Evolutionary conservation across 2,113 vertebrate genomes (phyloP).

Genomic region (Orthochromis indermauri): DNA sequence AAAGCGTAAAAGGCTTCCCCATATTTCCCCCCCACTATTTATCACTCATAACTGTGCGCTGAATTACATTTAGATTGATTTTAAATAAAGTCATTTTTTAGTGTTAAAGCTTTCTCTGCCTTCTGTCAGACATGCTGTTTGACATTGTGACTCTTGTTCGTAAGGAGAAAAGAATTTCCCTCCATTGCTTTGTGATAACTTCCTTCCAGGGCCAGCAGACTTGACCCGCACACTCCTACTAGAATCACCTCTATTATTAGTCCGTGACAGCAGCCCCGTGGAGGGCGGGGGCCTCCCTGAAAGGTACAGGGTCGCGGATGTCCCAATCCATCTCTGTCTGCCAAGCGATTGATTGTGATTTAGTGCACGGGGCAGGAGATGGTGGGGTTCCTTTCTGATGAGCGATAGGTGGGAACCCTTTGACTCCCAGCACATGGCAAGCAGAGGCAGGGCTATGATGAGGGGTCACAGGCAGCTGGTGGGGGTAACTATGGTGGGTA

Average conservation of each 20-base stretch:
- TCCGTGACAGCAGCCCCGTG: slow-evolving; percentile 61
- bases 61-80: neutral
- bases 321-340: slow-evolving; percentile 73
- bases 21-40: neutral
- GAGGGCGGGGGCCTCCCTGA: slow-evolving; percentile 26
- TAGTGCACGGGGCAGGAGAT: slow-evolving; percentile 42
- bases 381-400: slow-evolving; percentile 61
- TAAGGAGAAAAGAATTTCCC: slow-evolving; percentile 55
- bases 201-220: slow-evolving; percentile 60
- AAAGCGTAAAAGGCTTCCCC: neutral
- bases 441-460: slow-evolving; percentile 50
- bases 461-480: slow-evolving; percentile 70
- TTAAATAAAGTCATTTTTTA: neutral
- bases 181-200: slow-evolving; percentile 58
- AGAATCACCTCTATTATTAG: slow-evolving; percentile 65
- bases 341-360: slow-evolving; percentile 57
- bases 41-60: neutral
- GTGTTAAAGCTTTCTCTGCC: neutral
- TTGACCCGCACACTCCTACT: slow-evolving; percentile 63
- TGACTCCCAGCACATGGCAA: slow-evolving; percentile 66
- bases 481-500: slow-evolving; percentile 36
- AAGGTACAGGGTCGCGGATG: slow-evolving; percentile 59
- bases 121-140: slow-evolving; percentile 39
- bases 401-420: slow-evolving; percentile 58
- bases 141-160: slow-evolving; percentile 34